phyloP scores from a whole-genome alignment of 35 echinoderm and acorn worm genomes.

The Heliocidaris tuberculata region DNA sequence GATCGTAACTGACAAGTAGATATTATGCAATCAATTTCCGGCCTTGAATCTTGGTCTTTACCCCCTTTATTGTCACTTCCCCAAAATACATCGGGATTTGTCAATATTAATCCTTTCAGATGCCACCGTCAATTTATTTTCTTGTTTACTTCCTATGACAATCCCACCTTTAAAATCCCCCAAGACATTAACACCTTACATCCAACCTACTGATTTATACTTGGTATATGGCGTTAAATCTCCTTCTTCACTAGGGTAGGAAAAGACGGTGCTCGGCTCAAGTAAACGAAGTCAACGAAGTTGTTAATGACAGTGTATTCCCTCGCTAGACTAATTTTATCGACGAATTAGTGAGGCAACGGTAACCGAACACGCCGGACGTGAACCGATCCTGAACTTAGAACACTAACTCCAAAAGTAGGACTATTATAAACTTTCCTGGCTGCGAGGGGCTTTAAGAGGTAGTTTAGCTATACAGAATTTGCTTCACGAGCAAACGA shows the following conservation, averaged over 20 bases:
- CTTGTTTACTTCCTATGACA: background rate
- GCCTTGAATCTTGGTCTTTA: background rate
- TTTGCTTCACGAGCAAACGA: background rate
- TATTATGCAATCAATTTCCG: background rate
- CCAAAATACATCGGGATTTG: background rate
- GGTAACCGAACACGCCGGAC: background rate
- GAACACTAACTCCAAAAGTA: background rate
- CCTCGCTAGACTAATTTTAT: slow-evolving; percentile 10
- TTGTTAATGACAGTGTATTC: slow-evolving; percentile 3
- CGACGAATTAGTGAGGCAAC: background rate
- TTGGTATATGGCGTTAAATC: background rate
- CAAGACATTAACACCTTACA: background rate
- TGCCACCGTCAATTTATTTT: background rate
- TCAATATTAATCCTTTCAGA: background rate
- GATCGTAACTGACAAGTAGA: background rate
- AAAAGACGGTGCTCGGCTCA: background rate
- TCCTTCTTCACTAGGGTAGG: background rate
- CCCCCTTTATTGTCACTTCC: background rate
- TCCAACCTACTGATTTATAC: background rate
- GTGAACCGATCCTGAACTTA: slow-evolving; percentile 15
- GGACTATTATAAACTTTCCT: background rate
- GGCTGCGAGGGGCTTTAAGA: background rate
- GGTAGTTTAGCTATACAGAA: background rate
- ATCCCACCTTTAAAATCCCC: background rate
- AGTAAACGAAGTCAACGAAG: background rate